These are phyloP conservation scores for Pogonophryne albipinna DNA, from an alignment of 2,797 vertebrate species.

Conservation along the genomic window DNA sequence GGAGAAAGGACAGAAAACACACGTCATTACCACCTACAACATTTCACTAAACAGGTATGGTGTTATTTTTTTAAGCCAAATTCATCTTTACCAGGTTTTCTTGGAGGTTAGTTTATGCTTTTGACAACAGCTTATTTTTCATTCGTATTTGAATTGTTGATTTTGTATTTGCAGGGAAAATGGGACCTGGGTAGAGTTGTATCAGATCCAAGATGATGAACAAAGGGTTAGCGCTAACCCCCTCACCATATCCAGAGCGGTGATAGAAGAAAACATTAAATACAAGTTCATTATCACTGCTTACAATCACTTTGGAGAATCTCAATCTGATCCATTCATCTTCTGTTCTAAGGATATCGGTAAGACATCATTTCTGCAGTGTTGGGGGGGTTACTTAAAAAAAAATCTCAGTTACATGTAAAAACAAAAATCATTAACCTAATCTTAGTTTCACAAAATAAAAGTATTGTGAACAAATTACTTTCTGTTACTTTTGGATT, in stretches of 20 bases:
- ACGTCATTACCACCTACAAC: constrained; percentile 70
- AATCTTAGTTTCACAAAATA: too few relatives aligned
- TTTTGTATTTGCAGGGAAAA: constrained; percentile 60
- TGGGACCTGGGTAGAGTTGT: constrained; percentile 23
- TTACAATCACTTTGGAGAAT: constrained; percentile 84
- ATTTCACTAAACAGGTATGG: constrained; percentile 76
- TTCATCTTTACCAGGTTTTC: background rate
- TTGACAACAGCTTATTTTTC: background rate
- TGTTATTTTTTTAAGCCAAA: background rate
- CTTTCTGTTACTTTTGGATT: too few relatives aligned
- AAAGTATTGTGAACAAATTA: too few relatives aligned
- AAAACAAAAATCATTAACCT: too few relatives aligned
- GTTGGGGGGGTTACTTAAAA: too few relatives aligned
- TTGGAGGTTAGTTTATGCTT: background rate
- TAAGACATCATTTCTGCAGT: constrained; percentile 54
- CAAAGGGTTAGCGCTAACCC: background rate
- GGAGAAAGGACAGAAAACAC: constrained; percentile 69
- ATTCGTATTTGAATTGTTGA: background rate
- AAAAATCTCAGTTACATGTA: too few relatives aligned
- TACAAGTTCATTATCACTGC: constrained; percentile 81
- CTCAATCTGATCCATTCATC: constrained; percentile 69
- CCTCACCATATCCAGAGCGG: constrained; percentile 50
- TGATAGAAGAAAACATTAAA: constrained; percentile 51
- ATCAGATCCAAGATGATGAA: constrained; percentile 7
- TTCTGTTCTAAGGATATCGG: constrained; percentile 84